Evolutionary conservation across 2,797 vertebrate species (phyloP), one percentile per base, ranked within the genome.

Genomic region (Phalloptychus januarius): DNA sequence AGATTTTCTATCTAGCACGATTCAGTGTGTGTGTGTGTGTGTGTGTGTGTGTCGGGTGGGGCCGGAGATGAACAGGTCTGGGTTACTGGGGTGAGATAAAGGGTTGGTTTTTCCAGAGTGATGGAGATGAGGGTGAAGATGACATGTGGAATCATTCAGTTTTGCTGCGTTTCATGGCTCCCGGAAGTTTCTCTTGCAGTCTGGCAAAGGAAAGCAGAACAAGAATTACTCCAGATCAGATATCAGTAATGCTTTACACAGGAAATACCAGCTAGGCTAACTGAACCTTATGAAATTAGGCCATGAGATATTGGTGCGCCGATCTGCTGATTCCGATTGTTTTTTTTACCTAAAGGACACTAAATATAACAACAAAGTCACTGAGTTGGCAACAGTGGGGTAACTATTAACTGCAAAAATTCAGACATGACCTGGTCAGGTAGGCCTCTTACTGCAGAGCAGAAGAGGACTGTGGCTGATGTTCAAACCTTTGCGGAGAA

Each of bases 111-210:
- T 76, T 83, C 85, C 81, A 85, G 83, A 87, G 77, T 71, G 72
- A 85, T 84, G 83, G 46, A 72, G 76, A 87, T 85, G 89, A 85
- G 31, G 84, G 83, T 81, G 88, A 77, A 78, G 85, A 73, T 82
- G 83, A 84, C 54, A 40, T 54, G 69, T 33, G 33, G 65, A 74
- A 92, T 95, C 91, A 95, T 93, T 95, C 93, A 80, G 95, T 91
- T 95, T 97, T 97, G 85, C 91, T 93, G 91, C 96, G 96, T 89
- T 97, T 97, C 90, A 95, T 89, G 28, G 96, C 89, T 86, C 96
- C 96, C 0, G 97, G 97, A 79, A 98, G 96, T 88, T 98, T 97
- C 87, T 97, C 97, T 95, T 97, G 97, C 89, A 98, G 93, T 93
- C 97, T 98, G 91, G 18, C 0, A 74, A 56, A 54, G n/a, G 67